phyloP scores from a whole-genome alignment of 2,113 vertebrate species.

The Aptenodytes forsteri region DNA sequence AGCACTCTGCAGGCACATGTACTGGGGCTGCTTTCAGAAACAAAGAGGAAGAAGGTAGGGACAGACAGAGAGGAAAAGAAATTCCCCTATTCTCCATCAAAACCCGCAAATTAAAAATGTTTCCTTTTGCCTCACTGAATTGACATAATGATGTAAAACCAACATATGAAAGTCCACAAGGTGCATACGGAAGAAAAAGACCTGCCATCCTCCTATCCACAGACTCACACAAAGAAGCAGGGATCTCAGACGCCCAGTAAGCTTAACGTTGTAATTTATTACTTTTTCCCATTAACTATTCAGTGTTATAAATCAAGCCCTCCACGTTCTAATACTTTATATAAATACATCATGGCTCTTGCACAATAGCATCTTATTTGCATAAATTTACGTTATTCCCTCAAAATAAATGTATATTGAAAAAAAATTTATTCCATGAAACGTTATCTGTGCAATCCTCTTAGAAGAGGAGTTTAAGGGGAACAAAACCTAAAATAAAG shows the following conservation, averaged over 20 bases:
- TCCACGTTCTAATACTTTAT: conserved; percentile 22
- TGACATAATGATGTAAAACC: neutral
- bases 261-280: neutral
- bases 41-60: neutral
- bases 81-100: neutral
- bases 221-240: neutral
- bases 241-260: neutral
- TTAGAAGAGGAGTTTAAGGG: neutral
- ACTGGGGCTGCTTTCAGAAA: neutral
- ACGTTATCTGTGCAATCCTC: neutral
- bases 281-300: conserved; percentile 50
- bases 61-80: neutral
- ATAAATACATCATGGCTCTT: conserved; percentile 37
- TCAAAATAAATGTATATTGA: conserved; percentile 1
- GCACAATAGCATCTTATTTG: conserved; percentile 34
- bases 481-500: neutral
- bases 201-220: neutral
- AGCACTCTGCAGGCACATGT: neutral
- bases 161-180: neutral
- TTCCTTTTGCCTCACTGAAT: neutral
- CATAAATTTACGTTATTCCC: neutral
- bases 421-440: neutral
- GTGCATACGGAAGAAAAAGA: neutral
- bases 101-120: neutral
- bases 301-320: conserved; percentile 51